These are phyloP conservation scores for Imbricaverruca yamaguchii DNA, from an alignment of 2,888 invertebrate genomes.

Conservation along the genomic window DNA sequence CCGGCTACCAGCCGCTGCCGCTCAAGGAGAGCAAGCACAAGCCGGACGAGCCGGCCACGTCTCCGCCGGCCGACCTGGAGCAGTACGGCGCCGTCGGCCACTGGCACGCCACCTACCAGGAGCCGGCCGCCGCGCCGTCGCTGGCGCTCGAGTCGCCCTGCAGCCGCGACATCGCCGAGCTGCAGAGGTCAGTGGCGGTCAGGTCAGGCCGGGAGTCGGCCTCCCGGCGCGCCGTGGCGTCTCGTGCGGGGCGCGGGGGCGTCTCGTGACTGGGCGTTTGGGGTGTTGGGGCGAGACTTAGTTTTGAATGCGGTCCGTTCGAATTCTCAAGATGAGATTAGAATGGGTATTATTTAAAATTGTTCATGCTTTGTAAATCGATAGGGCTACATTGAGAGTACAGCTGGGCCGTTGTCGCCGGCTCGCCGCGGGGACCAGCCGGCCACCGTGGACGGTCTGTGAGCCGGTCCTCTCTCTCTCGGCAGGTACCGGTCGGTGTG, in stretches of 20 bases:
- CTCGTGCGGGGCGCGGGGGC: too few relatives aligned
- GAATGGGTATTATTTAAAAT: too few relatives aligned
- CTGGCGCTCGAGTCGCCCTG: slow-evolving; percentile 14
- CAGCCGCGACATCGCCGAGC: background rate
- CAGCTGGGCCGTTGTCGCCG: too few relatives aligned
- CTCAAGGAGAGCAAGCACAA: slow-evolving; percentile 27
- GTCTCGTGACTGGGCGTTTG: background rate
- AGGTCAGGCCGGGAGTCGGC: too few relatives aligned
- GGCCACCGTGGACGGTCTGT: too few relatives aligned
- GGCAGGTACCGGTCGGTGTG: slow-evolving; percentile 86
- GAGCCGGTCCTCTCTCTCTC: background rate
- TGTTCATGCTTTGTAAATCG: too few relatives aligned
- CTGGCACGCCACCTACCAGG: slow-evolving; percentile 30
- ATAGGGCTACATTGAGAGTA: too few relatives aligned
- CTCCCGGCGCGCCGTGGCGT: too few relatives aligned
- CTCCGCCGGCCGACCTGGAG: slow-evolving; percentile 23
- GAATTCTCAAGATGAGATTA: too few relatives aligned
- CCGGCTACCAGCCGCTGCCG: slow-evolving; percentile 23
- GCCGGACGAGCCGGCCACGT: slow-evolving; percentile 20
- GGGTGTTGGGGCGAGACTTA: too few relatives aligned
- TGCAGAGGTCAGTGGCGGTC: background rate
- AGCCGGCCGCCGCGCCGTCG: slow-evolving; percentile 30
- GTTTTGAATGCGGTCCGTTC: too few relatives aligned
- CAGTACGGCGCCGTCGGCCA: slow-evolving; percentile 26
- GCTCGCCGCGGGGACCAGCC: too few relatives aligned